Evolutionary conservation across 2,888 invertebrate species (phyloP).

Genomic region (Brachyptera putata): DNA sequence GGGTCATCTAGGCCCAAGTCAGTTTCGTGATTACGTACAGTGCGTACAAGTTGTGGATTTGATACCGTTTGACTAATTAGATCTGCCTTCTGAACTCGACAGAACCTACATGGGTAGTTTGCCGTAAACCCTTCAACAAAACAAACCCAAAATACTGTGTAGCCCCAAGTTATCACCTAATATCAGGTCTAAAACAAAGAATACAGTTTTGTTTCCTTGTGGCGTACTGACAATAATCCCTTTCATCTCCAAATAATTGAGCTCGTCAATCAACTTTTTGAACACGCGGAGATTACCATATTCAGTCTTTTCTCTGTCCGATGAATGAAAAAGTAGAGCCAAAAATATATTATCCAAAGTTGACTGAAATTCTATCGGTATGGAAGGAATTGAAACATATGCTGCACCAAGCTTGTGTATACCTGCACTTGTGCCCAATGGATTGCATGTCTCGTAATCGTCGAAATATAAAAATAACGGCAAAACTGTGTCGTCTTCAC

Average conservation of each 20-base stretch:
- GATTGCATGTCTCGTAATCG: conserved; percentile 18
- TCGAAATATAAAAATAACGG: conserved; percentile 20
- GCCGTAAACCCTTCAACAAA: conserved; percentile 31
- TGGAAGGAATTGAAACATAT: conserved; percentile 26
- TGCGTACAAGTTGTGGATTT: conserved; percentile 24
- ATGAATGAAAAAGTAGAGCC: conserved; percentile 4
- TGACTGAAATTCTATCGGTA: conserved; percentile 26
- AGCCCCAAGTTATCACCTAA: conserved; percentile 33
- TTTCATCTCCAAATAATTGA: conserved; percentile 25
- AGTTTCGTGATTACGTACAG: background rate
- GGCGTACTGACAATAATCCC: conserved; percentile 29
- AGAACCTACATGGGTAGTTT: conserved; percentile 33
- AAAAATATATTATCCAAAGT: conserved; percentile 25
- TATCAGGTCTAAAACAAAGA: conserved; percentile 30
- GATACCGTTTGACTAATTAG: conserved; percentile 28
- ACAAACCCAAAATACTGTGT: conserved; percentile 32
- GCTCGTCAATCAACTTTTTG: conserved; percentile 30
- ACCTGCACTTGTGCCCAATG: conserved; percentile 23
- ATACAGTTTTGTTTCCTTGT: conserved; percentile 23
- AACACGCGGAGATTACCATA: conserved; percentile 26
- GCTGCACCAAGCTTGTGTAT: conserved; percentile 28
- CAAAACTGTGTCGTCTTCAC: background rate
- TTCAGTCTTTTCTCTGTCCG: conserved; percentile 15
- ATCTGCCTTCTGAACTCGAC: conserved; percentile 30
- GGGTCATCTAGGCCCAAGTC: conserved; percentile 23